Percentiles rank a stretch among this genome's conserved stretches.
Conservation (phyloP, 2,888 invertebrate species). For the Eristalinus sepulchralis region DNA sequence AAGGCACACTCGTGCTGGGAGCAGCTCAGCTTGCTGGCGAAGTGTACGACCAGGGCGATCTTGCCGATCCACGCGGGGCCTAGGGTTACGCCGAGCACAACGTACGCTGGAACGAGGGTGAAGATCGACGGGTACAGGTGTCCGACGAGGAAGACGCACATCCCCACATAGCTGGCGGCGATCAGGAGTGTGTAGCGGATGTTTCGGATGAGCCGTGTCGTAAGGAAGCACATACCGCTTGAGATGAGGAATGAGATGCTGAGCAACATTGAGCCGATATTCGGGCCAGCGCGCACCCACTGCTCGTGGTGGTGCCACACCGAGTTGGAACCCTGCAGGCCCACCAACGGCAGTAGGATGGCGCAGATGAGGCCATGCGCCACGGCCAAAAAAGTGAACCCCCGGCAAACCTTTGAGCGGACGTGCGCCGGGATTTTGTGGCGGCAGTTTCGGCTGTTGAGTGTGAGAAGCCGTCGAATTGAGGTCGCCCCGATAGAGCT, state of each 20-base stretch:
- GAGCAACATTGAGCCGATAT: conserved; percentile 84
- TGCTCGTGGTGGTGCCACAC: conserved; percentile 80
- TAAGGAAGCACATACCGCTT: conserved; percentile 82
- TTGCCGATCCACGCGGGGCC: conserved; percentile 80
- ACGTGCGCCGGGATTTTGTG: conserved; percentile 80
- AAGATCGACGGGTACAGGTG: conserved; percentile 83
- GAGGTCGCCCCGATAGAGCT: conserved; percentile 90
- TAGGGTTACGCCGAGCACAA: conserved; percentile 83
- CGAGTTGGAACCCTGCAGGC: conserved; percentile 80
- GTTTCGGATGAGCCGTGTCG: conserved; percentile 82
- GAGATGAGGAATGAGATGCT: conserved; percentile 84
- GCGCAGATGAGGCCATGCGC: conserved; percentile 78
- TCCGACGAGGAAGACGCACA: conserved; percentile 84
- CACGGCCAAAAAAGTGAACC: conserved; percentile 78
- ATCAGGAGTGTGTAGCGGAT: conserved; percentile 82
- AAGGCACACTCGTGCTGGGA: conserved; percentile 78
- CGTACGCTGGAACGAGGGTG: conserved; percentile 82
- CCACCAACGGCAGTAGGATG: conserved; percentile 78
- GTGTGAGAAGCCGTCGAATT: conserved; percentile 87
- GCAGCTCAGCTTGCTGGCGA: conserved; percentile 79
- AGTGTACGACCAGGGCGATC: conserved; percentile 78
- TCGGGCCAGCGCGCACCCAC: conserved; percentile 80
- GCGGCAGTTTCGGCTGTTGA: conserved; percentile 82
- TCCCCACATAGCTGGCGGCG: conserved; percentile 82
- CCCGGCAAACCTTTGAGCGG: conserved; percentile 78